These are phyloP conservation scores for Gallinago stenura DNA, from an alignment of 2,797 vertebrate species.

Conservation along the genomic window DNA sequence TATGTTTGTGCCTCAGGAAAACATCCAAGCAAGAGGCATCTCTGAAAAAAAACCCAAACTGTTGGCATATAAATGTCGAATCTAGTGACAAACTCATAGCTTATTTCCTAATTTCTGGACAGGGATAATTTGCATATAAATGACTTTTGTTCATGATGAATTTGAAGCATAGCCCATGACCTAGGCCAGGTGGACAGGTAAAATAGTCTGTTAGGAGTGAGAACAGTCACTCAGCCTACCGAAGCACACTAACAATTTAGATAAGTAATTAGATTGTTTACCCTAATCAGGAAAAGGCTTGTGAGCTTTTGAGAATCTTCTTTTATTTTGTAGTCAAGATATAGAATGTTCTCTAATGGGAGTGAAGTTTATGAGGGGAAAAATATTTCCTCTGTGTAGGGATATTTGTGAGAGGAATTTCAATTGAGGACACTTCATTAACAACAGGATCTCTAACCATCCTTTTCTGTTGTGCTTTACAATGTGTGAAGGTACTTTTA, in stretches of 20 bases:
- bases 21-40: neutral
- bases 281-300: constrained; percentile 19
- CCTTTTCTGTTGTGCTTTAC: neutral
- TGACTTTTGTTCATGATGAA: neutral
- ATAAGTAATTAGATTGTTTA: constrained; percentile 46
- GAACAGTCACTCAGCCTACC: neutral
- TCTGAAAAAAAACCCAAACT: neutral
- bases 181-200: neutral
- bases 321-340: constrained; percentile 5
- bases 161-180: neutral
- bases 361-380: constrained; percentile 42
- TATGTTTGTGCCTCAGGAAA: neutral
- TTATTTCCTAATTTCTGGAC: neutral
- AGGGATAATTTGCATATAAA: neutral
- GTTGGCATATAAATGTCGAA: neutral
- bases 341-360: constrained; percentile 19
- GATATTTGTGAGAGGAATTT: constrained; percentile 45
- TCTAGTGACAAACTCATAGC: neutral
- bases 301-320: neutral
- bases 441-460: neutral
- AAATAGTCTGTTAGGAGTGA: neutral
- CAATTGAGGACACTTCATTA: neutral
- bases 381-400: constrained; percentile 37
- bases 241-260: constrained; percentile 26
- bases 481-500: neutral